phyloP scores from a whole-genome alignment of 2,113 vertebrate genomes.

The Ptyas mucosa region DNA sequence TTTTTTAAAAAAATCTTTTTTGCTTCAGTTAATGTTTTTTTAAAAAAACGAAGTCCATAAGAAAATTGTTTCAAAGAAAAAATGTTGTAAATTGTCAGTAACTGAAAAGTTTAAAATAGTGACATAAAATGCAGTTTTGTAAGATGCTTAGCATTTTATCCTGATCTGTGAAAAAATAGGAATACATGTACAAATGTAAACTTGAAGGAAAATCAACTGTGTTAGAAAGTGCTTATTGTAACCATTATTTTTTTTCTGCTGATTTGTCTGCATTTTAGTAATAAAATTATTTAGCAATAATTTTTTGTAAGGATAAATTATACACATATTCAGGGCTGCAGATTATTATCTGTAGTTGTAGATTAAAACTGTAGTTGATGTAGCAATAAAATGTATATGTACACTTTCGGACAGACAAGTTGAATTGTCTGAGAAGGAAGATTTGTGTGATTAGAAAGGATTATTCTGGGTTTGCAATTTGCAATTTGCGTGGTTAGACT shows the following conservation, averaged over 20 bases:
- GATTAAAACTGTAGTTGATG: conserved; percentile 17
- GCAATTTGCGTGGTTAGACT: background rate
- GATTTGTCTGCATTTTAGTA: background rate
- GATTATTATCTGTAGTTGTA: conserved; percentile 19
- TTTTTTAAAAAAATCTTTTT: background rate
- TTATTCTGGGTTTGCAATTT: background rate
- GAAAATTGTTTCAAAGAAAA: background rate
- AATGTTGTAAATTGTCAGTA: background rate
- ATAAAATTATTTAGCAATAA: background rate
- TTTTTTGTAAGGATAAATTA: conserved; percentile 11
- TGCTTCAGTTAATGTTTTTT: background rate
- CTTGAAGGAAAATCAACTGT: background rate
- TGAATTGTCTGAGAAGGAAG: conserved; percentile 50
- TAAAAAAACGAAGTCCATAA: background rate
- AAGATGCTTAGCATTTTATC: background rate
- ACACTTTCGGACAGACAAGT: conserved; percentile 49
- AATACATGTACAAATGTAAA: background rate
- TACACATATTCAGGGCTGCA: conserved; percentile 30
- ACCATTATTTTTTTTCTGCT: background rate
- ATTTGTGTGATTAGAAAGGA: conserved; percentile 42
- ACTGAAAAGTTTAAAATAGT: background rate
- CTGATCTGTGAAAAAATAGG: background rate
- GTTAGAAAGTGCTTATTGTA: background rate
- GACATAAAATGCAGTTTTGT: background rate
- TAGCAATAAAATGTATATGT: conserved; percentile 33